Evolutionary conservation across 2,888 invertebrate species (phyloP), one percentile per base, ranked within the genome.

Genomic region (Lasiommata megera): DNA sequence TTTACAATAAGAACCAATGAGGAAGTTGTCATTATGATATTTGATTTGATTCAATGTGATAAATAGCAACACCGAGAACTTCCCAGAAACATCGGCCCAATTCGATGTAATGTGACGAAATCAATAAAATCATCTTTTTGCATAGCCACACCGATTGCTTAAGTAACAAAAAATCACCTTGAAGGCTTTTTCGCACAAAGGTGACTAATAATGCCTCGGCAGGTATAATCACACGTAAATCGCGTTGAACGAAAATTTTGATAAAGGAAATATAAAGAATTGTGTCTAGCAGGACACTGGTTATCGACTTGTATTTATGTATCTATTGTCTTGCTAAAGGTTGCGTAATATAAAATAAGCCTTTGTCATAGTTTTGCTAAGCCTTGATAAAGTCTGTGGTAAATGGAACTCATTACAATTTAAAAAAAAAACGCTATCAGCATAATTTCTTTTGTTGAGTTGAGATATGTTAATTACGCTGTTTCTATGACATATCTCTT

Each of bases 171-270:
- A 41, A 31, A 37, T 18, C 12, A 51, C 11, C 17, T 12, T 36
- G 36, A 56, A 56, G 36, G 41, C 52, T 52, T 36, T 55, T 47
- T 16, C 11, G 41, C 36, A 11, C 1, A 17, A 46, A 54, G 34
- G 60, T 54, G 56, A 60, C 60, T 56, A 50, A 60, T 50, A 41
- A 41, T 23, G n/a, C 28, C 52, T 53, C n/a, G 46, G 47, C 43
- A 52, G 36, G 29, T n/a, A n/a, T n/a, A n/a, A n/a, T n/a, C n/a
- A n/a, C n/a, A n/a, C n/a, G n/a, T n/a, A n/a, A n/a, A n/a, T n/a
- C n/a, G n/a, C n/a, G n/a, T n/a, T n/a, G n/a, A n/a, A n/a, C n/a
- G n/a, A n/a, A n/a, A 9, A 9, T 6, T 31, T 17, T 23, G 31
- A 18, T 28, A 29, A 14, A 44, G 44, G 28, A 43, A 43, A 12